These are phyloP conservation scores for Vespertilio murinus DNA, from an alignment of 2,797 vertebrate genomes.

Conservation along the genomic window DNA sequence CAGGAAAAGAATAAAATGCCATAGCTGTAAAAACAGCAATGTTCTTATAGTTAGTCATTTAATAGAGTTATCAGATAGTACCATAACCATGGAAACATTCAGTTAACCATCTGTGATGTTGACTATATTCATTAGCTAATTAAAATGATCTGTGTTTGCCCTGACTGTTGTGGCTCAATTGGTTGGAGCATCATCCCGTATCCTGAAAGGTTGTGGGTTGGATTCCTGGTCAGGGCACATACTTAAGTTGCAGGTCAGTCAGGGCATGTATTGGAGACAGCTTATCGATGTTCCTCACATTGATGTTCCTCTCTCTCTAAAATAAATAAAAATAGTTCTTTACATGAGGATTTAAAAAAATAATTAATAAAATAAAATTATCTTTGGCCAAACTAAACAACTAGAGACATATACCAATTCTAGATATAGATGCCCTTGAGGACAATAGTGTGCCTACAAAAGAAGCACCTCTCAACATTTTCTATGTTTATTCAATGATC, in stretches of 20 bases:
- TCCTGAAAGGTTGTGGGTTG: neutral
- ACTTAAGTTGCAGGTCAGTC: neutral
- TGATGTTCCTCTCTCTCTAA: neutral
- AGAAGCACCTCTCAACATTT: neutral
- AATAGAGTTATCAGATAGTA: neutral
- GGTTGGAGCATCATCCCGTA: neutral
- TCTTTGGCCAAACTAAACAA: neutral
- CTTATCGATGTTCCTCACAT: neutral
- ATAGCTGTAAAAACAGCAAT: neutral
- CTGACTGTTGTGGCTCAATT: neutral
- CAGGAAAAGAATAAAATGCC: conserved; percentile 37
- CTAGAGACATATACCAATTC: neutral
- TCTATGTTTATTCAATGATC: neutral
- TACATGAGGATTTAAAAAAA: neutral
- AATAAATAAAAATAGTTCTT: neutral
- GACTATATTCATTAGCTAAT: neutral
- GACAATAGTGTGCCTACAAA: neutral
- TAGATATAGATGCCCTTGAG: neutral
- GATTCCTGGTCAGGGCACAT: neutral
- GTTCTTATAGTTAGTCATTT: neutral
- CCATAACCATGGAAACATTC: neutral
- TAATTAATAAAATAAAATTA: neutral
- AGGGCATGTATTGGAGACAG: neutral
- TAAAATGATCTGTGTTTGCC: neutral
- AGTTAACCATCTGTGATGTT: neutral